Conservation (phyloP, 2,113 vertebrate genomes). For the Bufo bufo region DNA sequence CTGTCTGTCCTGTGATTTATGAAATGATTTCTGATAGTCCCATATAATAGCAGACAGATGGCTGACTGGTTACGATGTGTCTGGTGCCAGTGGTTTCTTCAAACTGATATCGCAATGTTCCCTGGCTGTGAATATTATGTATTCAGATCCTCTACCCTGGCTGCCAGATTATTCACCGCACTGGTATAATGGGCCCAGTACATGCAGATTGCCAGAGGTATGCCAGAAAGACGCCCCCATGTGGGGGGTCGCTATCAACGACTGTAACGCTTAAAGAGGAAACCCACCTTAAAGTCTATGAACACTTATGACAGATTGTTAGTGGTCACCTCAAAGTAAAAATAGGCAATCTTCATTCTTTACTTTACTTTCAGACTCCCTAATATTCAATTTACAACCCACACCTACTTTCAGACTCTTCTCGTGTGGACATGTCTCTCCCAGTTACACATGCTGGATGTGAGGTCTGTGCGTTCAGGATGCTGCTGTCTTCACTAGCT, state of each 20-base stretch:
- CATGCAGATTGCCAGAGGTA: neutral
- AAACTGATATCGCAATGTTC: conserved; percentile 30
- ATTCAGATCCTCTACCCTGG: neutral
- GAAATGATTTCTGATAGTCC: conserved; percentile 3
- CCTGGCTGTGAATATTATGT: conserved; percentile 19
- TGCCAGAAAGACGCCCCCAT: neutral
- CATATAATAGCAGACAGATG: conserved; percentile 33
- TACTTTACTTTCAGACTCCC: too few species aligned
- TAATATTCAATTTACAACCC: too few species aligned
- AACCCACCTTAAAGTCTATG: neutral
- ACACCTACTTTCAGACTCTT: too few species aligned
- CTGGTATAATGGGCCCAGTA: neutral
- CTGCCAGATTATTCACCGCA: neutral
- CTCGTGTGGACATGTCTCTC: too few species aligned
- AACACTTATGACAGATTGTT: too few species aligned
- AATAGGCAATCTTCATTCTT: too few species aligned
- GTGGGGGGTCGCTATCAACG: neutral
- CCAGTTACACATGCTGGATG: too few species aligned
- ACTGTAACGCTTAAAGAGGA: neutral
- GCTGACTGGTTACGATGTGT: neutral
- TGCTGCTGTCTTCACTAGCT: too few species aligned
- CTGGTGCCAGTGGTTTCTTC: conserved; percentile 41
- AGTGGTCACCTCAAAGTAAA: too few species aligned
- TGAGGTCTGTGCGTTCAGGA: too few species aligned
- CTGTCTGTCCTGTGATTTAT: conserved; percentile 14